These are phyloP conservation scores for Synergus umbraculus DNA, from an alignment of 2,888 invertebrate species.

Conservation along the genomic window DNA sequence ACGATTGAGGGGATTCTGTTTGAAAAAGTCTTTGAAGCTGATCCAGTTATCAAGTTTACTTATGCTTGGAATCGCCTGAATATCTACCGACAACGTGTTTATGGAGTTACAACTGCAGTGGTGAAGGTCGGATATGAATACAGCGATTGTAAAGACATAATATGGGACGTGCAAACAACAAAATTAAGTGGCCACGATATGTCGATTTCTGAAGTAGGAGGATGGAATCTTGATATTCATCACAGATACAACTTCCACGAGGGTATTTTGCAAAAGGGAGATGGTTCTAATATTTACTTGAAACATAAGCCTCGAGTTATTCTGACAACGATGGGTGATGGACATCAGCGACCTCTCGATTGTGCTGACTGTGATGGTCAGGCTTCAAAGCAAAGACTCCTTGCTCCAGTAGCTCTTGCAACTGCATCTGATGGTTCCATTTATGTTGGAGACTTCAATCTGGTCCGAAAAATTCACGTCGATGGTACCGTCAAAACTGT, in stretches of 20 bases:
- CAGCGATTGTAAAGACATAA: slow-evolving; percentile 92
- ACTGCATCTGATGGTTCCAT: slow-evolving; percentile 95
- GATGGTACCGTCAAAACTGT: slow-evolving; percentile 90
- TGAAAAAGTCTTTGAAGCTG: slow-evolving; percentile 96
- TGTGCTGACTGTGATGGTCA: slow-evolving; percentile 90
- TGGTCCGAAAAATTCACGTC: slow-evolving; percentile 91
- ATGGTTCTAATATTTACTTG: slow-evolving; percentile 96
- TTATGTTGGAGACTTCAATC: slow-evolving; percentile 97
- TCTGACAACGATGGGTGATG: slow-evolving; percentile 94
- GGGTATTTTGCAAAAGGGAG: slow-evolving; percentile 98
- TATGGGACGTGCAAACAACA: slow-evolving; percentile 98
- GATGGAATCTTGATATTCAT: slow-evolving; percentile 98
- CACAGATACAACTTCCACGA: slow-evolving; percentile 99
- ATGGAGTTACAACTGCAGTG: slow-evolving; percentile 96
- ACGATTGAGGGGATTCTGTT: slow-evolving; percentile 96
- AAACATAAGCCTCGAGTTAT: slow-evolving; percentile 95
- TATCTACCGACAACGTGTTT: slow-evolving; percentile 96
- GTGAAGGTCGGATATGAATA: slow-evolving; percentile 98
- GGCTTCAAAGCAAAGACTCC: slow-evolving; percentile 87
- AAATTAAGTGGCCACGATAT: slow-evolving; percentile 97
- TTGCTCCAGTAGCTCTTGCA: slow-evolving; percentile 95
- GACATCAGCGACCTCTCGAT: slow-evolving; percentile 91
- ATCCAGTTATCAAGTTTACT: slow-evolving; percentile 96
- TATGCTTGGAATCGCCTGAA: slow-evolving; percentile 98
- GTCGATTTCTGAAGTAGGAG: slow-evolving; percentile 97